Percentiles rank a stretch among this genome's conserved stretches.
Evolutionary conservation across 1,140 invertebrate species (phyloP).

Genomic region (Branchinecta lynchi): DNA sequence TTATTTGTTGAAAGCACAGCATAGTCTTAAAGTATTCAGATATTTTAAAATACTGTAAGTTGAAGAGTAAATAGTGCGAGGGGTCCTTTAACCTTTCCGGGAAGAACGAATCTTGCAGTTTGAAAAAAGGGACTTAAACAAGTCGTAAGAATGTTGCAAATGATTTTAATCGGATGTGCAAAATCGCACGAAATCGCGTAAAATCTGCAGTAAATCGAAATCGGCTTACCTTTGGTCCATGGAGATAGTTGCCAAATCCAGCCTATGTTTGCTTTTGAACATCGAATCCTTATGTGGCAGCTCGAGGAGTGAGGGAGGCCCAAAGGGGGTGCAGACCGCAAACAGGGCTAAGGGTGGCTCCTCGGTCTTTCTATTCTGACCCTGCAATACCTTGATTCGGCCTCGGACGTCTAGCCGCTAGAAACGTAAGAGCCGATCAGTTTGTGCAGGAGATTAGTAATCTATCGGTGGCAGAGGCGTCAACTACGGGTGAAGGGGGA

Average conservation of each 20-base stretch:
- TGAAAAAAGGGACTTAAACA: too few relatives aligned
- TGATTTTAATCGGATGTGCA: too few relatives aligned
- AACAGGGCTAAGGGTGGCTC: slow-evolving; percentile 85
- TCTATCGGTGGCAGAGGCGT: neutral
- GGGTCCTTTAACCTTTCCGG: too few relatives aligned
- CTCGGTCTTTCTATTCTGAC: slow-evolving; percentile 85
- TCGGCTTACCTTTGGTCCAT: slow-evolving; percentile 76
- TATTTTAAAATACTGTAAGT: too few relatives aligned
- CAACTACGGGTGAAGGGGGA: too few relatives aligned
- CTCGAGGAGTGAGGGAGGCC: slow-evolving; percentile 74
- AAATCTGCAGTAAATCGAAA: too few relatives aligned
- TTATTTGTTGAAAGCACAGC: too few relatives aligned
- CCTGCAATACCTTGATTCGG: slow-evolving; percentile 83
- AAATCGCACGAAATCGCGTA: too few relatives aligned
- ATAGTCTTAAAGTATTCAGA: too few relatives aligned
- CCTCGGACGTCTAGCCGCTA: slow-evolving; percentile 94
- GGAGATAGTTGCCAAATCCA: slow-evolving; percentile 84
- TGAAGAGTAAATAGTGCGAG: too few relatives aligned
- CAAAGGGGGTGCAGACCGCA: slow-evolving; percentile 94
- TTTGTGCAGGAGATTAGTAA: neutral
- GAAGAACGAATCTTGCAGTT: too few relatives aligned
- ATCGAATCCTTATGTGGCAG: slow-evolving; percentile 87
- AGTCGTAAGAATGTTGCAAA: too few relatives aligned
- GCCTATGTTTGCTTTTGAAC: slow-evolving; percentile 98
- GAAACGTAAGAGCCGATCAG: slow-evolving; percentile 24